These are phyloP conservation scores for Brenthis daphne DNA, from an alignment of 2,888 invertebrate species.

Conservation along the genomic window DNA sequence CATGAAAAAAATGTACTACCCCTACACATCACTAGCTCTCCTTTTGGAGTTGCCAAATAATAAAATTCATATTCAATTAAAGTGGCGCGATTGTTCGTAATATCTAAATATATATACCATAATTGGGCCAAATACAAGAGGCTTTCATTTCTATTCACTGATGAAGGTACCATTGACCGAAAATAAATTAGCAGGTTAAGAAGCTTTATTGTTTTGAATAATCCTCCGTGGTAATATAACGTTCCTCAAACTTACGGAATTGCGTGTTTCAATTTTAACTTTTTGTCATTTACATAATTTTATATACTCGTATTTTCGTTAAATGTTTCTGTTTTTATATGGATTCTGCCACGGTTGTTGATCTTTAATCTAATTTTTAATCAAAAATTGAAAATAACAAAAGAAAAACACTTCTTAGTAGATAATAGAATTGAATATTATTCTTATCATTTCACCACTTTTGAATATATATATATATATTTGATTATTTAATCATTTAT, in stretches of 20 bases:
- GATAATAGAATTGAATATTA: too few species aligned
- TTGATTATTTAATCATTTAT: too few species aligned
- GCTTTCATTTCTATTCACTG: conserved; percentile 37
- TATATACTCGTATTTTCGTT: not conserved
- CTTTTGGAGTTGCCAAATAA: conserved; percentile 53
- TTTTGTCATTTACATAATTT: conserved; percentile 19
- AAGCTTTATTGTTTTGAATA: conserved; percentile 37
- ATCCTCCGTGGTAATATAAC: conserved; percentile 6
- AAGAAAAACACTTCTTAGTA: not conserved
- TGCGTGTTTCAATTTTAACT: conserved; percentile 22
- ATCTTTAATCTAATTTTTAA: not conserved
- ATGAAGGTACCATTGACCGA: conserved; percentile 41
- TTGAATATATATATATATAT: too few species aligned
- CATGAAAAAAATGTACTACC: not conserved
- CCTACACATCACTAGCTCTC: conserved; percentile 42
- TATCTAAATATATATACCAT: conserved; percentile 34
- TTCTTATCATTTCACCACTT: too few species aligned
- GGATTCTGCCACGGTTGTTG: not conserved
- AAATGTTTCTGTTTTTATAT: conserved; percentile 1
- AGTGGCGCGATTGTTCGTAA: conserved; percentile 44
- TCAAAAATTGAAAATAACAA: not conserved
- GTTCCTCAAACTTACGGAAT: not conserved
- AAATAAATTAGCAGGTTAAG: conserved; percentile 37
- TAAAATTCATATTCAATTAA: conserved; percentile 50
- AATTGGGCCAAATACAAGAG: conserved; percentile 22